A percentile compares a stretch with the other conserved stretches of the same genome.
Conservation (phyloP, 2,888 invertebrate genomes). For the Drosophila colorata region DNA sequence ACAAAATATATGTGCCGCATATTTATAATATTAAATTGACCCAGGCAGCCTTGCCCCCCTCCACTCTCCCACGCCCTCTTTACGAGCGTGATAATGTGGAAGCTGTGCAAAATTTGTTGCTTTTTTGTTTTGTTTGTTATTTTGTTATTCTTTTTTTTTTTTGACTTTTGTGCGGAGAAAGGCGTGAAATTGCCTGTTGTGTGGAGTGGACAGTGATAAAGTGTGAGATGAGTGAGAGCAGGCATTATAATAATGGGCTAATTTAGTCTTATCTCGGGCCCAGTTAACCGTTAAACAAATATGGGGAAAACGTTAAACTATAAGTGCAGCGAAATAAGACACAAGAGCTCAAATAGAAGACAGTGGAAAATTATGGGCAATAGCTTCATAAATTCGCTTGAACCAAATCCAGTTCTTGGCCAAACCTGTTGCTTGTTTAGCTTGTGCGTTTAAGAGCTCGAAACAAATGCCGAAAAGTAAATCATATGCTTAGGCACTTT, state of each 20-base stretch:
- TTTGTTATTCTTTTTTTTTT: constrained; percentile 4
- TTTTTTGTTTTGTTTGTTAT: constrained; percentile 2
- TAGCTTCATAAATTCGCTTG: constrained; percentile 3
- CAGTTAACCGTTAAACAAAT: constrained; percentile 12
- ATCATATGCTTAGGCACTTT: constrained; percentile 79
- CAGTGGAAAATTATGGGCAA: not conserved
- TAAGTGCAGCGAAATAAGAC: not conserved
- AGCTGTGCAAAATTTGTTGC: constrained; percentile 42
- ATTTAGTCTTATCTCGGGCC: constrained; percentile 17
- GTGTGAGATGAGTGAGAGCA: constrained; percentile 22
- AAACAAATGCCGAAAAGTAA: constrained; percentile 63
- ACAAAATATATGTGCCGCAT: constrained; percentile 76
- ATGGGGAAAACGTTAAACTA: not conserved
- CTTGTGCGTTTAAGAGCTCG: constrained; percentile 16
- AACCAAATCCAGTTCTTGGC: constrained; percentile 12
- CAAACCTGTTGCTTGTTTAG: constrained; percentile 60
- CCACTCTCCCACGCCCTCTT: constrained; percentile 19
- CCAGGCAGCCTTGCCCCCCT: constrained; percentile 14
- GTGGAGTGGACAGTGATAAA: constrained; percentile 36
- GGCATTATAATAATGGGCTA: constrained; percentile 21
- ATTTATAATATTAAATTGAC: constrained; percentile 80
- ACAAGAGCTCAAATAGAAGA: too few species aligned
- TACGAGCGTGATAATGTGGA: constrained; percentile 66
- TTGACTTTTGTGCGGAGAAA: constrained; percentile 43
- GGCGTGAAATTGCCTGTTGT: constrained; percentile 62